A percentile compares a stretch with the other conserved stretches of the same genome.
Evolutionary conservation across 2,888 invertebrate genomes (phyloP).

Genomic region (Acanthosepion pharaonis): DNA sequence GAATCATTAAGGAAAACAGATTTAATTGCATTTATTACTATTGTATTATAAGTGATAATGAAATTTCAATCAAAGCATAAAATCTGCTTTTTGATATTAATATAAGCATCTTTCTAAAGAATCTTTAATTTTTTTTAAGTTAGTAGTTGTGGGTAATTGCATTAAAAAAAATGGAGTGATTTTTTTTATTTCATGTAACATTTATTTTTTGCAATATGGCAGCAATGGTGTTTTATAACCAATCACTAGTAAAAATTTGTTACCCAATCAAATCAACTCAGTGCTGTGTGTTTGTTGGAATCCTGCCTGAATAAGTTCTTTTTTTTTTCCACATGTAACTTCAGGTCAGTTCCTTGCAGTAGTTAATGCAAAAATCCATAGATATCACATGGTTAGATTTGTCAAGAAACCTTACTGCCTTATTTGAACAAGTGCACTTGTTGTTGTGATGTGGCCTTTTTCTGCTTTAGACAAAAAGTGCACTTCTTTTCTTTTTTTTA

Average conservation of each 20-base stretch:
- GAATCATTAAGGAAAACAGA: not conserved
- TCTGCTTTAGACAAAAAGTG: not conserved
- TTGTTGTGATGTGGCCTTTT: not conserved
- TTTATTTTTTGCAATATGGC: not conserved
- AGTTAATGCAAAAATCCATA: not conserved
- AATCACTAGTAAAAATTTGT: not conserved
- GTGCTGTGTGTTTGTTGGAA: not conserved
- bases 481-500: not conserved
- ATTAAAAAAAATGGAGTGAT: not conserved
- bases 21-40: too few relatives aligned
- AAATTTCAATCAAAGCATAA: too few relatives aligned
- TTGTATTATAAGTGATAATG: too few relatives aligned
- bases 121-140: not conserved
- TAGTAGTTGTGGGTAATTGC: not conserved
- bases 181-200: not conserved
- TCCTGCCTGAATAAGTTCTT: not conserved
- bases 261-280: not conserved
- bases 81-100: not conserved
- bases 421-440: not conserved
- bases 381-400: not conserved
- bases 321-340: not conserved
- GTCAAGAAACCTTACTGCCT: not conserved
- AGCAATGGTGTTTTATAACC: not conserved
- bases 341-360: constrained; percentile 13
- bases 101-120: not conserved